These are phyloP conservation scores for Drosophila gunungcola DNA, from an alignment of 1,140 invertebrate species.

Conservation along the genomic window DNA sequence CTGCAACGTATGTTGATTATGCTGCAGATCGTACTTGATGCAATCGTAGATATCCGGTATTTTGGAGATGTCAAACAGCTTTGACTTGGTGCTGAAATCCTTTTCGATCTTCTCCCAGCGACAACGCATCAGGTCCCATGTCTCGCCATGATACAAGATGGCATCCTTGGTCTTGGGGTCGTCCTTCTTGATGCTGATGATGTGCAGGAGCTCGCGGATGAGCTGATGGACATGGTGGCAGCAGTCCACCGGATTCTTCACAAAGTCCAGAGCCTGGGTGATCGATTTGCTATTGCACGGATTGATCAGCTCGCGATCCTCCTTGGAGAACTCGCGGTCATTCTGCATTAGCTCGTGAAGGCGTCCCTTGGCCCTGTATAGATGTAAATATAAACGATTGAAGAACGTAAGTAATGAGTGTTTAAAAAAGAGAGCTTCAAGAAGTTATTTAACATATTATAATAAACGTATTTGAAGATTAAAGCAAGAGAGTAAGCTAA, in stretches of 20 bases:
- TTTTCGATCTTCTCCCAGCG: constrained; percentile 99
- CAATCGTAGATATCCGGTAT: constrained; percentile 99
- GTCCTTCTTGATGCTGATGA: constrained; percentile 94
- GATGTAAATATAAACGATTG: too few relatives aligned
- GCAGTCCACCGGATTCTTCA: constrained; percentile 97
- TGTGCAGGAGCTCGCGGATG: constrained; percentile 93
- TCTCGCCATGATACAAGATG: constrained; percentile 98
- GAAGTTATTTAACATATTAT: too few relatives aligned
- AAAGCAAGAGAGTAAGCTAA: too few relatives aligned
- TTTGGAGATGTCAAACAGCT: constrained; percentile 98
- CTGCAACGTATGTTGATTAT: constrained; percentile 97
- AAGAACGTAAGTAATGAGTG: too few relatives aligned
- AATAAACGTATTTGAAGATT: too few relatives aligned
- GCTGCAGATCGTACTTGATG: constrained; percentile 99
- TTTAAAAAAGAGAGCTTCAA: too few relatives aligned
- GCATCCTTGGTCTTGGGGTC: constrained; percentile 95
- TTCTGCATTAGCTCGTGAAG: constrained; percentile 97
- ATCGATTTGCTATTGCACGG: constrained; percentile 95
- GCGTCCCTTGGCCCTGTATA: constrained; percentile 94
- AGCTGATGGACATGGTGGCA: constrained; percentile 95
- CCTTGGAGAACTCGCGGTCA: constrained; percentile 94
- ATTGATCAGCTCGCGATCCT: constrained; percentile 92
- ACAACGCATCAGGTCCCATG: constrained; percentile 99
- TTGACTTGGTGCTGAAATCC: constrained; percentile 96
- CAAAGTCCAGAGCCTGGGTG: constrained; percentile 95